These are phyloP conservation scores for Schizaphis graminum DNA, from an alignment of 2,888 invertebrate species.

Conservation along the genomic window DNA sequence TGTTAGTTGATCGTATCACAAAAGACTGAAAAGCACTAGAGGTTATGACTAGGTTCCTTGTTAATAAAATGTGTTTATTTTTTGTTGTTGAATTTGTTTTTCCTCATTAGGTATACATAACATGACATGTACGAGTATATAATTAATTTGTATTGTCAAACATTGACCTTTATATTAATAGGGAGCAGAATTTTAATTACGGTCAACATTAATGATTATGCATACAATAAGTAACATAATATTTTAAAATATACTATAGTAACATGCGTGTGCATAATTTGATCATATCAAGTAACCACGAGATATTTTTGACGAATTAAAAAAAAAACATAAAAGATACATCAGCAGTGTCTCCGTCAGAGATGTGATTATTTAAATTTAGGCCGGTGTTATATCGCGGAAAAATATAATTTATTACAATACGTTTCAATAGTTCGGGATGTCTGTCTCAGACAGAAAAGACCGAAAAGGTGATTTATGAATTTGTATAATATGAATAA, in stretches of 20 bases:
- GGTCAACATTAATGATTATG: not conserved
- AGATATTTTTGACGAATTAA: not conserved
- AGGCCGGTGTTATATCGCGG: not conserved
- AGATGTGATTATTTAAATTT: not conserved
- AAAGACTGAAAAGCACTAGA: not conserved
- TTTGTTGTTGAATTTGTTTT: not conserved
- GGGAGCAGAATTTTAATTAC: not conserved
- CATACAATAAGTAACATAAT: not conserved
- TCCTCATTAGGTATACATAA: not conserved
- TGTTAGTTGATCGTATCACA: not conserved
- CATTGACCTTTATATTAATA: not conserved
- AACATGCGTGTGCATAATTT: not conserved
- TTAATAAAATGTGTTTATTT: not conserved
- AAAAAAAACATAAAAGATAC: not conserved
- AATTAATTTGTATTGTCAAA: not conserved
- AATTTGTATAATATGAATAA: conserved; percentile 2
- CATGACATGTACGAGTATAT: not conserved
- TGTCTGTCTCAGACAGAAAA: not conserved
- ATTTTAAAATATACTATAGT: not conserved
- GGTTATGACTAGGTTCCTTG: not conserved
- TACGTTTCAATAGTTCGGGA: not conserved
- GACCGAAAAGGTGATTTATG: not conserved
- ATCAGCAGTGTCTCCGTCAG: not conserved
- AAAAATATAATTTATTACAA: not conserved
- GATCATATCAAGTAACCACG: not conserved